A percentile compares a stretch with the other conserved stretches of the same genome.
phyloP scores from a whole-genome alignment of 1,140 invertebrate species.

The Drosophila bipectinata region DNA sequence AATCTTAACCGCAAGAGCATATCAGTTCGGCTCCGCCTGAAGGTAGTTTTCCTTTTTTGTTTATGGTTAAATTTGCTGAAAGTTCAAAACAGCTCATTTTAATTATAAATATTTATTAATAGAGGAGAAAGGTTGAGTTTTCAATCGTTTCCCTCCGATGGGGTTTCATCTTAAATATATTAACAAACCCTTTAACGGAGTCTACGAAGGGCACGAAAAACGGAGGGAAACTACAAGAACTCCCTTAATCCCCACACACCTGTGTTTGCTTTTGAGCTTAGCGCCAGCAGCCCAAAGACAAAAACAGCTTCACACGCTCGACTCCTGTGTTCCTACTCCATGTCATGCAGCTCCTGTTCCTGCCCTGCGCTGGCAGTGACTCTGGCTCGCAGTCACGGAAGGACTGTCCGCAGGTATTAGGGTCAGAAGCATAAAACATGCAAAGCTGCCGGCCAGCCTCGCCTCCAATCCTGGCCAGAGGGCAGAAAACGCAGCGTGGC shows the following conservation, averaged over 20 bases:
- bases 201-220: background rate
- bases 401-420: slow-evolving; percentile 66
- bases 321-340: slow-evolving; percentile 14
- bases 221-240: background rate
- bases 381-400: slow-evolving; percentile 11
- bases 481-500: slow-evolving; percentile 38
- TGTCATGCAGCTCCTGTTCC: slow-evolving; percentile 1
- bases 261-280: slow-evolving; percentile 61
- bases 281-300: slow-evolving; percentile 60
- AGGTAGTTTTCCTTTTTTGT: no score
- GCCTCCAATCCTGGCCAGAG: slow-evolving; percentile 41
- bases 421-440: slow-evolving; percentile 78
- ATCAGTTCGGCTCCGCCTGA: no score
- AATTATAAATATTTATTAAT: background rate
- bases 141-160: background rate
- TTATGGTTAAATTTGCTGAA: background rate
- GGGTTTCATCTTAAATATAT: slow-evolving; percentile 3
- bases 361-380: background rate
- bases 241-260: slow-evolving; percentile 6
- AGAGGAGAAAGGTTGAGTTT: no score
- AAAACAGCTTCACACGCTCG: slow-evolving; percentile 72
- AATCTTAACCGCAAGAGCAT: no score
- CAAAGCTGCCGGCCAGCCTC: slow-evolving; percentile 54
- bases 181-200: slow-evolving; percentile 1
- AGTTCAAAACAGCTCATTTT: background rate